A percentile compares a stretch with the other conserved stretches of the same genome.
phyloP scores from a whole-genome alignment of 1,140 invertebrate species.

The Batillaria attramentaria region DNA sequence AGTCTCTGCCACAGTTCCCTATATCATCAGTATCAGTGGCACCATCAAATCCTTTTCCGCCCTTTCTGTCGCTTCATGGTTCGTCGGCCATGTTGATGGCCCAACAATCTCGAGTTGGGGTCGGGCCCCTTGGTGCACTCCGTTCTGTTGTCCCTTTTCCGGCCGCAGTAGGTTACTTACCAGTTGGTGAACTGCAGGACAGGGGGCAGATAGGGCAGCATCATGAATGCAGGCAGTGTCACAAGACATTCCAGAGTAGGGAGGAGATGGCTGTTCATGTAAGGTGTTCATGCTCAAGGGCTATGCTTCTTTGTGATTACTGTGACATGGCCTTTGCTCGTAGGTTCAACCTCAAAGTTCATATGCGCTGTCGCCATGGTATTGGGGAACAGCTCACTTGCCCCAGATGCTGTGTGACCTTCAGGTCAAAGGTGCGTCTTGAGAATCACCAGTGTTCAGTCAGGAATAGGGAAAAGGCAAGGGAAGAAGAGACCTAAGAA shows the following conservation, averaged over 20 bases:
- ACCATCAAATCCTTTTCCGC: too few species aligned
- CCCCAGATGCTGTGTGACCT: constrained; percentile 4
- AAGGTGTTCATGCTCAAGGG: neutral
- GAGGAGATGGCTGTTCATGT: neutral
- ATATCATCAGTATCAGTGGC: too few species aligned
- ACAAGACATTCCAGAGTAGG: neutral
- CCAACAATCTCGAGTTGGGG: too few species aligned
- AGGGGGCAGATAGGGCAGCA: too few species aligned
- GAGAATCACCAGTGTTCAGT: constrained; percentile 18
- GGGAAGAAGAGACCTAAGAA: too few species aligned
- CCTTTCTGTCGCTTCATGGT: too few species aligned
- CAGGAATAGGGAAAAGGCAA: constrained; percentile 6
- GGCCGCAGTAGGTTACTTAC: too few species aligned
- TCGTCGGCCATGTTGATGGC: too few species aligned
- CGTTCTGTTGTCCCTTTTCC: too few species aligned
- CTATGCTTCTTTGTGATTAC: constrained; percentile 26
- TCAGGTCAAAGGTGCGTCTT: constrained; percentile 27
- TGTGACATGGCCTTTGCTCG: constrained; percentile 37
- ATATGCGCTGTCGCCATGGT: constrained; percentile 34
- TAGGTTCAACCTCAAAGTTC: constrained; percentile 37
- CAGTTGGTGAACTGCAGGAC: too few species aligned
- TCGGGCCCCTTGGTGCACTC: too few species aligned
- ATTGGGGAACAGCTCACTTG: constrained; percentile 34
- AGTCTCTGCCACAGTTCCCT: too few species aligned
- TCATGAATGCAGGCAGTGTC: constrained; percentile 11